These are phyloP conservation scores for Plotosus lineatus DNA, from an alignment of 2,113 vertebrate species.

Conservation along the genomic window DNA sequence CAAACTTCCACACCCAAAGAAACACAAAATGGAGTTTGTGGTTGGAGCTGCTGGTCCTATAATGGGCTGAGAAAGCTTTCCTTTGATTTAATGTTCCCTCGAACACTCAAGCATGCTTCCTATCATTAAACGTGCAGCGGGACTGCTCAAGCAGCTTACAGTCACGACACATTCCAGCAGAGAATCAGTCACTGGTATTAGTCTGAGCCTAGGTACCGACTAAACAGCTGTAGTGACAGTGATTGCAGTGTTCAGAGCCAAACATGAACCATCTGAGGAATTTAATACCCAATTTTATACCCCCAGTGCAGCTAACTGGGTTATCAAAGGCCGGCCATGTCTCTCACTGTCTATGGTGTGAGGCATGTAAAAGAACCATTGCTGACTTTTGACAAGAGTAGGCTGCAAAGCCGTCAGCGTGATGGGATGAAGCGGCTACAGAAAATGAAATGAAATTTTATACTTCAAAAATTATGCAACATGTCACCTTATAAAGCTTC, in stretches of 20 bases:
- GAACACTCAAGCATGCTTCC: neutral
- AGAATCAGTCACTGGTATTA: neutral
- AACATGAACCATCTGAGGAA: neutral
- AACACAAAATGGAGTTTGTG: neutral
- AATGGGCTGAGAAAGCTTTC: neutral
- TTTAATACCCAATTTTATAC: neutral
- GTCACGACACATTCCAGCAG: neutral
- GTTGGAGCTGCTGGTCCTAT: neutral
- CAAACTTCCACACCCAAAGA: constrained; percentile 4
- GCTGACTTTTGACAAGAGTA: too few species aligned
- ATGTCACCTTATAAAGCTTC: neutral
- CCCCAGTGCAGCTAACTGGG: too few species aligned
- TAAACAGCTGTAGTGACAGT: neutral
- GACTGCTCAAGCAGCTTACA: constrained; percentile 10
- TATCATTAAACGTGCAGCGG: neutral
- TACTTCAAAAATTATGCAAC: neutral
- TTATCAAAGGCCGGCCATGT: too few species aligned
- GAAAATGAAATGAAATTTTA: too few species aligned
- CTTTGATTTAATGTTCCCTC: neutral
- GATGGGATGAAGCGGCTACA: too few species aligned
- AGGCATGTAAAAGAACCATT: too few species aligned
- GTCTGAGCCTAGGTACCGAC: neutral
- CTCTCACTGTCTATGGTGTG: too few species aligned
- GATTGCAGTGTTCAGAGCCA: neutral
- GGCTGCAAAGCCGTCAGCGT: too few species aligned